phyloP scores from a whole-genome alignment of 2,113 vertebrate species.

The Ceyx cyanopectus region DNA sequence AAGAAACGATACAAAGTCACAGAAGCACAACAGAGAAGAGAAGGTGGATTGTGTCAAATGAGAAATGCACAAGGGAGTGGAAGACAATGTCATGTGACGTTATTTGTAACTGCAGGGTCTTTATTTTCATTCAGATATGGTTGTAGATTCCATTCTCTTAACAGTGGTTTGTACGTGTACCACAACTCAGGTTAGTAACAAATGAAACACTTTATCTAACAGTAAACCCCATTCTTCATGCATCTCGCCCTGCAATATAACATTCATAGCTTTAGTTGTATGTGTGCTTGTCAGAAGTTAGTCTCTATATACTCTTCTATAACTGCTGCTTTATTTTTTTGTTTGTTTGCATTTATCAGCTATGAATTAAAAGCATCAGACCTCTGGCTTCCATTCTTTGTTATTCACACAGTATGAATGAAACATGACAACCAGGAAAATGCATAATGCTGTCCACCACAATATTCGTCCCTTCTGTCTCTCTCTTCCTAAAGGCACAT shows the following conservation, averaged over 20 bases:
- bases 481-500: background rate
- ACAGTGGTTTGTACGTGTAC: background rate
- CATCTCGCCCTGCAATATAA: background rate
- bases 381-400: background rate
- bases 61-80: background rate
- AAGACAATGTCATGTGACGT: background rate
- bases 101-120: background rate
- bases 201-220: background rate
- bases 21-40: background rate
- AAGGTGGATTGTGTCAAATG: background rate
- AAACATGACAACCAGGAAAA: background rate
- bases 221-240: background rate
- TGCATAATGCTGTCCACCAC: accelerated
- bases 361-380: background rate
- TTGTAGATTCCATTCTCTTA: background rate
- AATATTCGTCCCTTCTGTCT: background rate
- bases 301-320: background rate
- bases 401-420: background rate
- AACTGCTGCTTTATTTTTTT: background rate
- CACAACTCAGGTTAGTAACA: background rate
- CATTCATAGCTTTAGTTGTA: background rate
- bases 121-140: background rate
- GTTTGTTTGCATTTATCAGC: background rate
- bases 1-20: background rate
- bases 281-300: background rate